Base-by-base conservation (phyloP, 2,888 invertebrate genomes). In the Trisateles emortualis region DNA sequence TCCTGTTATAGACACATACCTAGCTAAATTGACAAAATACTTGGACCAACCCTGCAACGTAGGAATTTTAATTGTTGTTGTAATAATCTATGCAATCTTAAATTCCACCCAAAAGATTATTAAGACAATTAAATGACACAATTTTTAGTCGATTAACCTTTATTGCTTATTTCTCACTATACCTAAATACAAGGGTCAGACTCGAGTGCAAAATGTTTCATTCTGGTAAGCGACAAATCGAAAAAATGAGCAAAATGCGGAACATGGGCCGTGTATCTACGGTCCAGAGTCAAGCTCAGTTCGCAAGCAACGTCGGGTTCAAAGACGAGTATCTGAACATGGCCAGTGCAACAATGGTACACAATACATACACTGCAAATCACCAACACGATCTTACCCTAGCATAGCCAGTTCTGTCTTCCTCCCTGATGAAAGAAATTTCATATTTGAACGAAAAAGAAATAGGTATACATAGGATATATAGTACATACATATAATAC, bases 381-480 rank as follows among this genome's bases (percentile, higher is more conserved):
- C 89, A 88, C 76, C 80, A 90, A 90, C 88, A 88, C 86, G 79
- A 68, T 84, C 93, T 93, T 93, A 93, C 93, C 93, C 93, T 92
- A 90, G 81, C 90, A 93, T 87, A 93, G 90, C 92, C 93, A 87
- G 87, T 86, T 87, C 88, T 90, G 89, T 93, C 93, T 87, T 92
- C 93, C 92, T 93, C 93, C 93, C 93, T 93, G 92, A 92, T 92
- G 88, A 93, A 92, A 90, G 86, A 92, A 92, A 92, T 87, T 79
- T 76, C 64, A 79, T 84, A 87, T 79, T 82, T 78, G 73, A 68
- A 65, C 72, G 62, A 68, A 67, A 61, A 56, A 48, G 61, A 68
- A 60, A 62, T 60, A 75, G 33, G 70, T 70, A 71, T 62, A 53
- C 49, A 68, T 52, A 67, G 64, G 70, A 59, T 63, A 66, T 75